A percentile compares a stretch with the other conserved stretches of the same genome.
Conservation (phyloP, 2,797 vertebrate species). For the Neopelma chrysocephalum region DNA sequence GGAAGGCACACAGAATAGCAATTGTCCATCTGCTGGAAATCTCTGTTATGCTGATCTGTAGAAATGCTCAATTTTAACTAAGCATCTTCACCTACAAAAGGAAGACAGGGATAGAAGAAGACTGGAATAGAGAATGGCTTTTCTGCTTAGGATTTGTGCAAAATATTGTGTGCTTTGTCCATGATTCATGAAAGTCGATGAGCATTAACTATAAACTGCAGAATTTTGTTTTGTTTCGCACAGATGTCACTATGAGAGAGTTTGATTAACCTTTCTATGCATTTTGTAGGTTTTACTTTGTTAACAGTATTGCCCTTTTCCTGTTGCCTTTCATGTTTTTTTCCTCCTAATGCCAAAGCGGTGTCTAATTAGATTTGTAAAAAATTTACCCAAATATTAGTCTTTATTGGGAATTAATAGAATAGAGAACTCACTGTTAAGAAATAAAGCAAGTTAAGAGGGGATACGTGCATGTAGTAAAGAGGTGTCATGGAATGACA, state of each 20-base stretch:
- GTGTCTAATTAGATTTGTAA: background rate
- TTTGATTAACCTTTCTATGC: background rate
- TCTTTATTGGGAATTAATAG: background rate
- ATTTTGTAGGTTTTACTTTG: background rate
- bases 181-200: background rate
- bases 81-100: background rate
- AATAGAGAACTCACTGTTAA: slow-evolving; percentile 7
- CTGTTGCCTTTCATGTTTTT: background rate
- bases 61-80: background rate
- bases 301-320: background rate
- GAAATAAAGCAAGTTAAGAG: background rate
- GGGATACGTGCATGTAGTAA: background rate
- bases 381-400: background rate
- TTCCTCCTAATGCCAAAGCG: background rate
- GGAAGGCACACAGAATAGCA: background rate
- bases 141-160: background rate
- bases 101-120: background rate
- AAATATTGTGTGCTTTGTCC: background rate
- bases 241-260: background rate
- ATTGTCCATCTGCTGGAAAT: background rate
- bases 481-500: slow-evolving; percentile 39
- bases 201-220: background rate
- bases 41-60: background rate
- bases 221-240: background rate
- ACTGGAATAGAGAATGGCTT: background rate